A percentile compares a stretch with the other conserved stretches of the same genome.
Evolutionary conservation across 2,888 invertebrate species (phyloP).

Genomic region (Mactromeris polynyma): DNA sequence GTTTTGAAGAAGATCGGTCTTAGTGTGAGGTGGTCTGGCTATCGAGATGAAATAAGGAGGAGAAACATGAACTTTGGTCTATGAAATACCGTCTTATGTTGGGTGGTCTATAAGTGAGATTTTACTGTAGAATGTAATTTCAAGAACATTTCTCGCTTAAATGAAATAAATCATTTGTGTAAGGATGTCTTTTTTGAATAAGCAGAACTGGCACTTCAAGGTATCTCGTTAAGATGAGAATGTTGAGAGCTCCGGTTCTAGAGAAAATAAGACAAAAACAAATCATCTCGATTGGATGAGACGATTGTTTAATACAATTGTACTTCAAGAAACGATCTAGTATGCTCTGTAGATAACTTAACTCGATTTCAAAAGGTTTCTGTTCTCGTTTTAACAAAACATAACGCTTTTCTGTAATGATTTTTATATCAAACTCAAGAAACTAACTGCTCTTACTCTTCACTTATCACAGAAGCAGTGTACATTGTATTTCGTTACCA

Average conservation of each 20-base stretch:
- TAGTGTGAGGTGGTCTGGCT: too few species aligned
- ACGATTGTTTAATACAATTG: background rate
- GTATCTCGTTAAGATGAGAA: background rate
- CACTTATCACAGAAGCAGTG: too few species aligned
- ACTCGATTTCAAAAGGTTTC: too few species aligned
- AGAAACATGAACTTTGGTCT: background rate
- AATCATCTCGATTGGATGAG: background rate
- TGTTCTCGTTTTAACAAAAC: too few species aligned
- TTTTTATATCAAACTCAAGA: too few species aligned
- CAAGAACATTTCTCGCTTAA: background rate
- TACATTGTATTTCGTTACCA: too few species aligned
- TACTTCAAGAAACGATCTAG: too few species aligned
- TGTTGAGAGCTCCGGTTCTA: background rate
- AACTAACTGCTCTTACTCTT: too few species aligned
- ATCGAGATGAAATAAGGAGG: background rate
- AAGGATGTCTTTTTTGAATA: background rate
- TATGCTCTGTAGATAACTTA: too few species aligned
- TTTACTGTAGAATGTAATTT: background rate
- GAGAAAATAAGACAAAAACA: background rate
- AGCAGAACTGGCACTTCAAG: background rate
- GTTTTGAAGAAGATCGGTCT: too few species aligned
- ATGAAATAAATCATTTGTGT: conserved; percentile 3
- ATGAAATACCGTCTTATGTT: too few species aligned
- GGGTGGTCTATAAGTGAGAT: background rate
- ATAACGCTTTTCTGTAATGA: too few species aligned